Evolutionary conservation across 2,888 invertebrate species (phyloP).

Genomic region (Adelphocoris suturalis): DNA sequence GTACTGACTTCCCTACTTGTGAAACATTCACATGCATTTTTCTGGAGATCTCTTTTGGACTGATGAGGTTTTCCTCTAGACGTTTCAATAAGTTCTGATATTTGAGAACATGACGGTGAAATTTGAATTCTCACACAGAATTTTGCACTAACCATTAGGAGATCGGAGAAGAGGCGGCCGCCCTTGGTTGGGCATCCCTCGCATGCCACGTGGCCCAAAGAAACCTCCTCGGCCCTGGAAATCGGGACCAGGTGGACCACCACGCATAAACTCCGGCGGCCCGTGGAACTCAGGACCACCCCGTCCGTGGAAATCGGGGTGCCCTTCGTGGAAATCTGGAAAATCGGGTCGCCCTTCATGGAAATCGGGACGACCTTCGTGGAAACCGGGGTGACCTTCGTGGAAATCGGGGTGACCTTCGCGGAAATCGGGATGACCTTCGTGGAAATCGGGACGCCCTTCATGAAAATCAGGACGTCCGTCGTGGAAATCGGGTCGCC

Average conservation of each 20-base stretch:
- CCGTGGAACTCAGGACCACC: conserved; percentile 69
- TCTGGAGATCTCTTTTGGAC: too few relatives aligned
- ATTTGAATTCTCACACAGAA: too few relatives aligned
- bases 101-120: too few relatives aligned
- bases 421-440: not conserved
- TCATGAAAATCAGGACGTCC: not conserved
- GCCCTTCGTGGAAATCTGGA: not conserved
- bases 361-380: conserved; percentile 37
- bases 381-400: conserved; percentile 13
- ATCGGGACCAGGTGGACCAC: not conserved
- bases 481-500: not conserved
- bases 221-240: conserved; percentile 6
- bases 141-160: conserved; percentile 68
- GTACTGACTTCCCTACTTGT: too few relatives aligned
- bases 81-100: too few relatives aligned
- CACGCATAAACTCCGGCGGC: conserved; percentile 65
- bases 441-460: conserved; percentile 46
- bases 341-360: conserved; percentile 43
- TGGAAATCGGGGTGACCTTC: conserved; percentile 29
- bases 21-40: too few relatives aligned
- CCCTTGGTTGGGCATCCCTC: not conserved
- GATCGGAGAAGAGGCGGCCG: conserved; percentile 57
- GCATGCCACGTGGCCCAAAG: conserved; percentile 39
- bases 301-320: conserved; percentile 67
- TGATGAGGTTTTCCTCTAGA: too few relatives aligned